phyloP scores from a whole-genome alignment of 2,888 invertebrate genomes.

The Trachelus stipa region DNA sequence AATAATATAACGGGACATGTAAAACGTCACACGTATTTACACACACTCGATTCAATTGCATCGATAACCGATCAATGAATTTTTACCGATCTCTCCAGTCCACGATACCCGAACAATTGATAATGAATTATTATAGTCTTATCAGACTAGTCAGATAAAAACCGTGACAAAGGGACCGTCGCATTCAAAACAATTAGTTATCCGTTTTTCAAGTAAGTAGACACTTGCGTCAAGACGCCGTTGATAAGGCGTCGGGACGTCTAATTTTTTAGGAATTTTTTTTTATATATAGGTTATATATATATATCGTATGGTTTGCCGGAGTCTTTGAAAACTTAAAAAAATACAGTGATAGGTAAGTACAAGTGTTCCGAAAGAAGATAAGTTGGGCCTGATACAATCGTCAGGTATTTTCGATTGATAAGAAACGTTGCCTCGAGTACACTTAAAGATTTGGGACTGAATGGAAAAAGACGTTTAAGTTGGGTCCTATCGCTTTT shows the following conservation, averaged over 20 bases:
- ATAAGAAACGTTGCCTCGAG: background rate
- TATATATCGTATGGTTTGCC: background rate
- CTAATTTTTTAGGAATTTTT: background rate
- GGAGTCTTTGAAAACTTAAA: background rate
- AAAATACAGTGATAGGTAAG: background rate
- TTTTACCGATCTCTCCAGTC: background rate
- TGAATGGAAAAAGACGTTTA: background rate
- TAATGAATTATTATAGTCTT: background rate
- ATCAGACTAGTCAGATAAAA: background rate
- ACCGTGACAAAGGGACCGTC: background rate
- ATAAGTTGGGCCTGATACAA: background rate
- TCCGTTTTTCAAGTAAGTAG: background rate
- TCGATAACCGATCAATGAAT: background rate
- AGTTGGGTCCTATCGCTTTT: slow-evolving; percentile 33
- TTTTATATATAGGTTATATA: background rate
- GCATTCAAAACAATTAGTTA: background rate
- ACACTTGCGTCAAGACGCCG: background rate
- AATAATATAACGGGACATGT: background rate
- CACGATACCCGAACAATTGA: background rate
- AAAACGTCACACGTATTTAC: background rate
- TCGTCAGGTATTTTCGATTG: background rate
- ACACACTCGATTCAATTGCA: background rate
- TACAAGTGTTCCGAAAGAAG: background rate
- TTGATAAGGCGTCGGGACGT: background rate
- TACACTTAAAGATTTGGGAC: background rate